Evolutionary conservation across 2,888 invertebrate species (phyloP).

Genomic region (Rhogogaster chlorosoma): DNA sequence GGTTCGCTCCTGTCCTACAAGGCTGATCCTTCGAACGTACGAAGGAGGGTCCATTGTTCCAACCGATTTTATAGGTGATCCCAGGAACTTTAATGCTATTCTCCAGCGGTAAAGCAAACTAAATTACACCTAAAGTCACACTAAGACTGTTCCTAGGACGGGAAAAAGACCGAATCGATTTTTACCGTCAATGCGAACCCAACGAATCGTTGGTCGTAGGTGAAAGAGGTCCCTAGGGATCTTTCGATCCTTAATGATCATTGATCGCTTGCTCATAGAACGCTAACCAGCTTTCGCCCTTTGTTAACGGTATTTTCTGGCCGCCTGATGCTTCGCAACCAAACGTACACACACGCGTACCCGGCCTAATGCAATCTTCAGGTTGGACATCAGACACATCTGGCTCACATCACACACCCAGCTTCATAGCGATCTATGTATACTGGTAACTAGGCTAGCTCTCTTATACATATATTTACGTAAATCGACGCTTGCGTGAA

Average conservation of each 20-base stretch:
- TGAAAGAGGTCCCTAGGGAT: constrained; percentile 42
- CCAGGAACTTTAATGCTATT: constrained; percentile 68
- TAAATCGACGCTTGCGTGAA: constrained; percentile 36
- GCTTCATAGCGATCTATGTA: constrained; percentile 20
- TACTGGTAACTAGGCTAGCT: constrained; percentile 21
- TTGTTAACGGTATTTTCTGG: constrained; percentile 19
- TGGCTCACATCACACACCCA: constrained; percentile 27
- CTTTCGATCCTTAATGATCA: constrained; percentile 42
- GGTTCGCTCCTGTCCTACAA: constrained; percentile 14
- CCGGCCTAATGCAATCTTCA: constrained; percentile 24
- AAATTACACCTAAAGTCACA: constrained; percentile 67
- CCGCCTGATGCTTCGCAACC: constrained; percentile 36
- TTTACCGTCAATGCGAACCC: constrained; percentile 35
- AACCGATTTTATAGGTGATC: constrained; percentile 59
- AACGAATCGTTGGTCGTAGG: constrained; percentile 21
- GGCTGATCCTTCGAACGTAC: constrained; percentile 32
- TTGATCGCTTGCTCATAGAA: constrained; percentile 45
- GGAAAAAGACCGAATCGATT: constrained; percentile 37
- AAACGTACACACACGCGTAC: constrained; percentile 11
- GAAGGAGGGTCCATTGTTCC: constrained; percentile 42
- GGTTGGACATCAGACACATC: constrained; percentile 28
- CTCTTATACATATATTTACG: constrained; percentile 1
- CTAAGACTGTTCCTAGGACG: constrained; percentile 15
- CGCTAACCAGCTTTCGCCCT: constrained; percentile 44
- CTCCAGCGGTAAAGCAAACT: constrained; percentile 70